These are phyloP conservation scores for Aphelinus certus DNA, from an alignment of 1,140 invertebrate species.

Conservation along the genomic window DNA sequence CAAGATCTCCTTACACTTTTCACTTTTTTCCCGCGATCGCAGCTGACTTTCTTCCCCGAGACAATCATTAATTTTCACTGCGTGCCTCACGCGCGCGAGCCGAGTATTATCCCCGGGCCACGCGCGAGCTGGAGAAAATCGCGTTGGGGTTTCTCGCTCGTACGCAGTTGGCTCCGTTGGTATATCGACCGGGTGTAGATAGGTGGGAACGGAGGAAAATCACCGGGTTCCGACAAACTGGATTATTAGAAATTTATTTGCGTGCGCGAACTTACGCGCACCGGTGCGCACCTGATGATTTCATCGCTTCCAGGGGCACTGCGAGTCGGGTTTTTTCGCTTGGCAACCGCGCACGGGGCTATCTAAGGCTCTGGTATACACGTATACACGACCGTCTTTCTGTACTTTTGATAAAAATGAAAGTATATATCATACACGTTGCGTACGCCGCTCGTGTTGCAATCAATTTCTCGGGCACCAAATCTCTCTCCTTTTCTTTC, in stretches of 20 bases:
- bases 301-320: no score
- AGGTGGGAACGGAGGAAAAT: neutral
- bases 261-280: neutral
- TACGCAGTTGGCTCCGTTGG: neutral
- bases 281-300: no score
- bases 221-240: conserved; percentile 5
- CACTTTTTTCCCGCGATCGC: neutral
- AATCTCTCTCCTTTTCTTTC: no score
- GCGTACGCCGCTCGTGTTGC: no score
- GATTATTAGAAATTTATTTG: conserved; percentile 26
- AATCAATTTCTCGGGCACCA: no score
- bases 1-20: neutral
- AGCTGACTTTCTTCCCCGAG: conserved; percentile 6
- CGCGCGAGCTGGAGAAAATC: conserved; percentile 8
- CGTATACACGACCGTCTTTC: neutral
- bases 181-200: no score
- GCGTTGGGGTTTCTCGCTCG: neutral
- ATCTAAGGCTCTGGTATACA: no score
- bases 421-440: neutral
- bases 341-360: no score
- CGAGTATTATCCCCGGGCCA: neutral
- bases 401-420: neutral
- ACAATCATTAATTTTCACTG: conserved; percentile 26
- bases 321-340: no score
- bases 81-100: neutral